Percentiles rank a stretch among this genome's conserved stretches.
phyloP scores from a whole-genome alignment of 2,113 vertebrate genomes.

The Paradoxurus hermaphroditus region DNA sequence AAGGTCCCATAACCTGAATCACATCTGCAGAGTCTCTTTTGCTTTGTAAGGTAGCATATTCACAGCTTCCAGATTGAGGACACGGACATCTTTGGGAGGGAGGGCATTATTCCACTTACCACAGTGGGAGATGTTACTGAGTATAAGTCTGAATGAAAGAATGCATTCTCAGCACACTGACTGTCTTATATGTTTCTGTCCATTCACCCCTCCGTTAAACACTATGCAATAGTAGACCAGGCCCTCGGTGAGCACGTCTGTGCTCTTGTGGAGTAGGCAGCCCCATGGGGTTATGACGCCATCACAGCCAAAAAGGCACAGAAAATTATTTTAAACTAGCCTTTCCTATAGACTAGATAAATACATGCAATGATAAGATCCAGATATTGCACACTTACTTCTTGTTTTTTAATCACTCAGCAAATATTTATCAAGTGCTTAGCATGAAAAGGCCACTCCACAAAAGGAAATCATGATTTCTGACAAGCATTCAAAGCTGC shows the following conservation, averaged over 20 bases:
- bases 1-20: background rate
- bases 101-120: background rate
- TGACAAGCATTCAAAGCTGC: background rate
- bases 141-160: background rate
- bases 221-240: too few species aligned
- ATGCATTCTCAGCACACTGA: background rate
- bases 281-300: too few species aligned
- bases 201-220: background rate
- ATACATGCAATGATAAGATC: background rate
- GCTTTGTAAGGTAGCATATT: background rate
- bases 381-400: background rate
- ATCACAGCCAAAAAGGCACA: background rate
- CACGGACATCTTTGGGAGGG: background rate
- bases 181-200: background rate
- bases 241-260: background rate
- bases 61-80: background rate
- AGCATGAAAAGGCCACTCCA: conserved; percentile 11
- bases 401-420: background rate
- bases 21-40: background rate
- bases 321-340: background rate
- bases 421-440: conserved; percentile 49
- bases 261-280: background rate
- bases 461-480: conserved; percentile 46
- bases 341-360: background rate
- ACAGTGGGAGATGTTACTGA: rapidly evolving